A percentile compares a stretch with the other conserved stretches of the same genome.
Conservation (phyloP, 2,113 vertebrate genomes). For the Catagonus wagneri region DNA sequence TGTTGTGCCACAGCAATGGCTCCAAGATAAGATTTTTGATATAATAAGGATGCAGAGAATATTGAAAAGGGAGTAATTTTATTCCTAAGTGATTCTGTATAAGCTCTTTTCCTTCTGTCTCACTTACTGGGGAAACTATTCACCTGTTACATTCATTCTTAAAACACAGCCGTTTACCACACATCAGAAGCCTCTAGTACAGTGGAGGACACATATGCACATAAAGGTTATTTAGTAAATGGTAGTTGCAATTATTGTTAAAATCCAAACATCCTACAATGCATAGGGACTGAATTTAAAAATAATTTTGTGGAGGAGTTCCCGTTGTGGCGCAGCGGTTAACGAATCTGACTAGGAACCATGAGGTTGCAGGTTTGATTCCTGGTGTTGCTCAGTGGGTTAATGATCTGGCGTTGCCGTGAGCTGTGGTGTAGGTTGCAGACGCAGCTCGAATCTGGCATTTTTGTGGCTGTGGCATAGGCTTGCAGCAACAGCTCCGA, state of each 20-base stretch:
- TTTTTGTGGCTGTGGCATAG: no score
- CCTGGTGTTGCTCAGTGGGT: no score
- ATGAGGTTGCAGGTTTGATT: no score
- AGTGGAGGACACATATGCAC: background rate
- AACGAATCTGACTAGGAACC: no score
- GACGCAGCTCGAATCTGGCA: no score
- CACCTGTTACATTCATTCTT: background rate
- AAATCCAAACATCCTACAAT: background rate
- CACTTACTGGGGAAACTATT: background rate
- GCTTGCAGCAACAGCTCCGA: no score
- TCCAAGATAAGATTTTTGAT: no score
- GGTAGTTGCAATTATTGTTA: background rate
- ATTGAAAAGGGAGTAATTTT: background rate
- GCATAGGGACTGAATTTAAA: background rate
- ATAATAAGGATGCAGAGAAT: background rate
- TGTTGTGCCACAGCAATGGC: no score
- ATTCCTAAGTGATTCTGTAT: background rate
- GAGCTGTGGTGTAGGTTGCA: no score
- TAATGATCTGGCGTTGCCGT: no score
- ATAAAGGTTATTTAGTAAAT: background rate
- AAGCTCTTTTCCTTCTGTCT: background rate
- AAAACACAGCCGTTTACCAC: background rate
- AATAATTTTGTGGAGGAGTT: background rate
- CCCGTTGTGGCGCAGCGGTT: no score
- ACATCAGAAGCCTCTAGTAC: background rate